phyloP scores from a whole-genome alignment of 2,888 invertebrate species.

The Drosophila macrospina region DNA sequence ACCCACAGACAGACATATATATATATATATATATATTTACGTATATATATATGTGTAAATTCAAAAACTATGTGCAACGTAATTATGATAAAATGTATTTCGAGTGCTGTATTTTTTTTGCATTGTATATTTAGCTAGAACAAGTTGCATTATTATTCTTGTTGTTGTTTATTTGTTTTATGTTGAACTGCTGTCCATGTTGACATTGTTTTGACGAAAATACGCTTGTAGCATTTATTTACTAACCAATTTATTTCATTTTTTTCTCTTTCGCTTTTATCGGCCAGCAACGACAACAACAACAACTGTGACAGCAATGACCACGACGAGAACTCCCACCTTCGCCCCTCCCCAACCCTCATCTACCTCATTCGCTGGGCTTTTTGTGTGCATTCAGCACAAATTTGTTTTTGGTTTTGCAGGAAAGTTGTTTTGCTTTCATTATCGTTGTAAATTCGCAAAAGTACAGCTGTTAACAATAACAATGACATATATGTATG shows the following conservation, averaged over 20 bases:
- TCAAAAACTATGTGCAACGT: conserved; percentile 27
- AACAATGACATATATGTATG: conserved; percentile 67
- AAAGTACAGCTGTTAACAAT: conserved; percentile 77
- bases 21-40: too few species aligned
- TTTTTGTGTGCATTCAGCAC: conserved; percentile 20
- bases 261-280: conserved; percentile 16
- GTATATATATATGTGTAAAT: too few species aligned
- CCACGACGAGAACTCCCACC: too few species aligned
- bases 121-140: conserved; percentile 34
- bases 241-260: conserved; percentile 52
- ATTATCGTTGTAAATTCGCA: conserved; percentile 67
- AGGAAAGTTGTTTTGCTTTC: conserved; percentile 42
- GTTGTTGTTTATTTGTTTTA: conserved; percentile 52
- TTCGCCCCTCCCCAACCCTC: neutral
- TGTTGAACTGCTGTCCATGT: conserved; percentile 60
- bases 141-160: conserved; percentile 47
- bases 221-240: conserved; percentile 73
- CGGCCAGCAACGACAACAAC: conserved; percentile 7
- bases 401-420: conserved; percentile 17
- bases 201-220: conserved; percentile 76
- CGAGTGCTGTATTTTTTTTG: conserved; percentile 8
- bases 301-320: too few species aligned
- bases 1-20: conserved; percentile 3
- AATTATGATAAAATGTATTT: conserved; percentile 57
- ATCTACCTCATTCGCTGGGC: conserved; percentile 2